Percentiles rank a stretch among this genome's conserved stretches.
Evolutionary conservation across 1,140 invertebrate genomes (phyloP).

Genomic region (Cydia amplana): DNA sequence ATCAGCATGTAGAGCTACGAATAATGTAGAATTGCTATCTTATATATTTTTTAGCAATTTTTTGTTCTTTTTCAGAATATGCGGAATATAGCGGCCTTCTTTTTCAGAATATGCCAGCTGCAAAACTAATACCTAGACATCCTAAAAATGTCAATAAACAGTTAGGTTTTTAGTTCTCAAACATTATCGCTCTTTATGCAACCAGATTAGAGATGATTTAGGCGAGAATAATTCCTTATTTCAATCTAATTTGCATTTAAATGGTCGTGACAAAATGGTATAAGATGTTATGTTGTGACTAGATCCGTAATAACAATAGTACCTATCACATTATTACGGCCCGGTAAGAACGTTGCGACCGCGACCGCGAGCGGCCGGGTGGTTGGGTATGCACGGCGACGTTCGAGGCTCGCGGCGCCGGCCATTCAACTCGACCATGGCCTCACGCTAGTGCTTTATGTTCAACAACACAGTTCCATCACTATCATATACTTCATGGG

Average conservation of each 20-base stretch:
- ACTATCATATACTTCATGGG: conserved; percentile 26
- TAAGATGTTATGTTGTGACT: background rate
- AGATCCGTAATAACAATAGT: conserved; percentile 39
- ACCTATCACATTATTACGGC: conserved; percentile 63
- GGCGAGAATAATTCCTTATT: background rate
- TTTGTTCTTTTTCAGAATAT: background rate
- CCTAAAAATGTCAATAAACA: background rate
- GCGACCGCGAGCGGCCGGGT: conserved; percentile 37
- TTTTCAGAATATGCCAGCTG: background rate
- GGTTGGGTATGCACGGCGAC: conserved; percentile 58
- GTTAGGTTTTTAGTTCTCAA: background rate
- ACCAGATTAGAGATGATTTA: background rate
- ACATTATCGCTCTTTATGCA: background rate
- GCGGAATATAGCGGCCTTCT: no score
- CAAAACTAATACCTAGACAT: background rate
- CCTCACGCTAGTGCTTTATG: conserved; percentile 51
- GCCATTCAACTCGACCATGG: conserved; percentile 70
- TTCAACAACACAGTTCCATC: conserved; percentile 47
- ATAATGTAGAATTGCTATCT: no score
- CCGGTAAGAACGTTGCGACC: conserved; percentile 64
- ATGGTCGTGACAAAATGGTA: background rate
- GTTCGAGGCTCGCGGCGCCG: conserved; percentile 50
- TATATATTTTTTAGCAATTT: no score
- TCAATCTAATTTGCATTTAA: background rate
- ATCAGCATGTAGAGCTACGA: no score